Conservation (phyloP, 1,140 invertebrate species). For the Bombus confusus region DNA sequence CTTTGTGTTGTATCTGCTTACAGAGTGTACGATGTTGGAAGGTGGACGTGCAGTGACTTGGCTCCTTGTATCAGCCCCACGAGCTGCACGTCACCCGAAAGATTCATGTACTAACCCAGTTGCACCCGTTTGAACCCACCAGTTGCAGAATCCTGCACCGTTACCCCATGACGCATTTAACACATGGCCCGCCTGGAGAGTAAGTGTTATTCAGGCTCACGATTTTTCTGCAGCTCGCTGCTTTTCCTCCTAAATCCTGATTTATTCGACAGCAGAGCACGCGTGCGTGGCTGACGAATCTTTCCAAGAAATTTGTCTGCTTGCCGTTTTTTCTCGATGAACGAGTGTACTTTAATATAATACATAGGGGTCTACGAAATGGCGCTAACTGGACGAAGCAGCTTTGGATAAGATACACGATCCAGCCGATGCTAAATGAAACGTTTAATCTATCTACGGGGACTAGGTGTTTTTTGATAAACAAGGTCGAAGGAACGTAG, state of each 20-base stretch:
- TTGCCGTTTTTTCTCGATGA: too few species aligned
- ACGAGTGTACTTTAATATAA: background rate
- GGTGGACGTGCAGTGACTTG: constrained; percentile 68
- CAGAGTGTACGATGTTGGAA: constrained; percentile 71
- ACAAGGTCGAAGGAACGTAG: background rate
- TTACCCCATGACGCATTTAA: constrained; percentile 73
- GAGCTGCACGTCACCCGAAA: constrained; percentile 66
- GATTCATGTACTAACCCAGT: constrained; percentile 67
- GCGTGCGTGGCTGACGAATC: background rate
- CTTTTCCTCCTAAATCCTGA: background rate
- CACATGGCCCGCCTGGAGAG: constrained; percentile 75
- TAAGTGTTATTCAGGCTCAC: constrained; percentile 64
- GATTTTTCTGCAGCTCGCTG: background rate
- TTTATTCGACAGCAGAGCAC: background rate
- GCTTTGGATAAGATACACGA: background rate
- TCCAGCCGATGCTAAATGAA: background rate
- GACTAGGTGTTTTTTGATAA: background rate
- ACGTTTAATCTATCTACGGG: background rate
- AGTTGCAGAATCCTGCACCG: constrained; percentile 64
- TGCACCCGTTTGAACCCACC: constrained; percentile 62
- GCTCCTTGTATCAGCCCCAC: constrained; percentile 65
- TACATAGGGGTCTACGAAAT: background rate
- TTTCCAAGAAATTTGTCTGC: background rate
- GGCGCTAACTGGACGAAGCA: background rate
- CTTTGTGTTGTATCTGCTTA: constrained; percentile 61